Conservation (phyloP, 2,888 invertebrate species). For the Cryptocheilus praepositus region DNA sequence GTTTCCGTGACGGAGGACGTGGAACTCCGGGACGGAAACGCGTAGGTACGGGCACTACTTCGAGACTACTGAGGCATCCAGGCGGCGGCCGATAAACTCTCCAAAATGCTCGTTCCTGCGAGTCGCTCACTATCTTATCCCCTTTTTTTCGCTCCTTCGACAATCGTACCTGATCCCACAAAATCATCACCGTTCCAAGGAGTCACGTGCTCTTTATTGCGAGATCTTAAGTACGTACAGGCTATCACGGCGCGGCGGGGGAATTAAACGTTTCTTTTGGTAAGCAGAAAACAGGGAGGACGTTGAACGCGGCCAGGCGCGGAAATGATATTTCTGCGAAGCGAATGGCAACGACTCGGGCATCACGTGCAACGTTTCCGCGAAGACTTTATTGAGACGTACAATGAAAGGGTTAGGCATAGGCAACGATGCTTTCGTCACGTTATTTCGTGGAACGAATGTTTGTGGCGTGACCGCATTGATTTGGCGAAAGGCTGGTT, state of each 20-base stretch:
- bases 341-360: no score
- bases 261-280: background rate
- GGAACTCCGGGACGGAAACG: conserved; percentile 81
- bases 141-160: conserved; percentile 96
- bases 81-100: conserved; percentile 95
- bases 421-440: no score
- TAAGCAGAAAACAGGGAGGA: background rate
- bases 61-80: conserved; percentile 88
- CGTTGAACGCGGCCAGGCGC: no score
- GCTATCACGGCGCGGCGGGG: background rate
- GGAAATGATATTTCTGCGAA: no score
- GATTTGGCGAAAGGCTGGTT: no score
- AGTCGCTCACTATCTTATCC: conserved; percentile 96
- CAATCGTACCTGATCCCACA: conserved; percentile 82
- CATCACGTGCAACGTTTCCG: no score
- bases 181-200: conserved; percentile 54
- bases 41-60: conserved; percentile 90
- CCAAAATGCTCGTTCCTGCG: conserved; percentile 99
- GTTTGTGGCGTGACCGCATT: no score
- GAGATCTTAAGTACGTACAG: background rate
- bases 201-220: conserved; percentile 40
- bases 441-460: no score
- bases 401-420: no score
- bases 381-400: no score
- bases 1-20: conserved; percentile 82